A percentile compares a stretch with the other conserved stretches of the same genome.
Conservation (phyloP, 2,113 vertebrate genomes). For the Zosterops pallidus region DNA sequence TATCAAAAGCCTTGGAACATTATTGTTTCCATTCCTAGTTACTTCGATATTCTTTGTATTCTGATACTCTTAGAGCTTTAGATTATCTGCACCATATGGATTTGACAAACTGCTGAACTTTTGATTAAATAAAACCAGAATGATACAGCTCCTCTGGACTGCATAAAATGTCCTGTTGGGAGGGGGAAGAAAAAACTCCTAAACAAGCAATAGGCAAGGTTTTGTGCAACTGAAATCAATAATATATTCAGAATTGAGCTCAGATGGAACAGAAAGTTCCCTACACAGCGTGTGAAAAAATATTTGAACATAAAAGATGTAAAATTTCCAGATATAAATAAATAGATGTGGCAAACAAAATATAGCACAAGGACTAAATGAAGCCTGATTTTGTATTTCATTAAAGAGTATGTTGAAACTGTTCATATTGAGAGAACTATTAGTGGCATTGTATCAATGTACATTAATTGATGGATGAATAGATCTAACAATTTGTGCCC, state of each 20-base stretch:
- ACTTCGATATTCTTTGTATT: background rate
- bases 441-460: background rate
- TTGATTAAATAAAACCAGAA: background rate
- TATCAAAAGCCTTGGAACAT: background rate
- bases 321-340: background rate
- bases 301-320: background rate
- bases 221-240: background rate
- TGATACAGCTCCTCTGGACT: background rate
- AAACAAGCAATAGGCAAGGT: background rate
- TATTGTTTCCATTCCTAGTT: background rate
- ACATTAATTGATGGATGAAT: background rate
- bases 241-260: background rate
- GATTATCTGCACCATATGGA: background rate
- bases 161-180: background rate
- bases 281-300: background rate
- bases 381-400: background rate
- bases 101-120: background rate
- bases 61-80: background rate
- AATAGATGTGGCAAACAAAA: background rate
- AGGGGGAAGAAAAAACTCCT: background rate
- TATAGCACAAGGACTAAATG: background rate
- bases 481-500: background rate
- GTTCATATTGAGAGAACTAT: background rate
- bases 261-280: background rate
- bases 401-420: background rate